Evolutionary conservation across 2,797 vertebrate genomes (phyloP), one percentile per base, ranked within the genome.

Genomic region (Echiichthys vipera): DNA sequence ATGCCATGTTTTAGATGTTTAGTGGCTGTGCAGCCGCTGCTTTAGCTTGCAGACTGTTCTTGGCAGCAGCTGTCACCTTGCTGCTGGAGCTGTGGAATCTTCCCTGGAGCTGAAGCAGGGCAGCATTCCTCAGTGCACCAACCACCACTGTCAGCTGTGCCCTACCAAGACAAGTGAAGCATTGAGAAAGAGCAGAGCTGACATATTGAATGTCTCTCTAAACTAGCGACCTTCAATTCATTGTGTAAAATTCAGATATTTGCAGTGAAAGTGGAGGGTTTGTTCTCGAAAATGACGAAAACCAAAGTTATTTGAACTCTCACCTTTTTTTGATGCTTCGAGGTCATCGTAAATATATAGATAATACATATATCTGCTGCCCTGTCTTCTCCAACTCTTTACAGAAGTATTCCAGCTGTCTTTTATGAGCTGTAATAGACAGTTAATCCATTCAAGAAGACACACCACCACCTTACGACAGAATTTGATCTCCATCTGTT

Each of bases 61-160:
- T 86, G 88, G 90, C 89, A 89, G 89, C 85, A 88, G 89, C 88
- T 91, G 89, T 91, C 88, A 88, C 89, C 88, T 91, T 86, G 91
- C 92, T 91, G 83, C 88, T 80, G 90, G 89, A 90, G 87, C 88
- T 85, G 80, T 83, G 86, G 89, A 90, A 89, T 90, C 89, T 91
- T 84, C 90, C 88, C 89, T 77, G 82, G 82, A 91, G 90, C 87
- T 84, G 87, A 78, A 89, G 58, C 84, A 68, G 86, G 84, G 81
- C 81, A 85, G 82, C 88, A 88, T 91, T 92, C 89, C 87, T 90
- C 89, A 78, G 32, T 81, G 89, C 83, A 79, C 85, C 84, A 84
- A 81, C 83, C 83, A 80, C 81, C 66, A 50, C 86, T 83, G 82
- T 89, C 85, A 88, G 87, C 88, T 86, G 87, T 84, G 84, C 77